phyloP scores from a whole-genome alignment of 2,113 vertebrate genomes.

The Chinchilla lanigera region DNA sequence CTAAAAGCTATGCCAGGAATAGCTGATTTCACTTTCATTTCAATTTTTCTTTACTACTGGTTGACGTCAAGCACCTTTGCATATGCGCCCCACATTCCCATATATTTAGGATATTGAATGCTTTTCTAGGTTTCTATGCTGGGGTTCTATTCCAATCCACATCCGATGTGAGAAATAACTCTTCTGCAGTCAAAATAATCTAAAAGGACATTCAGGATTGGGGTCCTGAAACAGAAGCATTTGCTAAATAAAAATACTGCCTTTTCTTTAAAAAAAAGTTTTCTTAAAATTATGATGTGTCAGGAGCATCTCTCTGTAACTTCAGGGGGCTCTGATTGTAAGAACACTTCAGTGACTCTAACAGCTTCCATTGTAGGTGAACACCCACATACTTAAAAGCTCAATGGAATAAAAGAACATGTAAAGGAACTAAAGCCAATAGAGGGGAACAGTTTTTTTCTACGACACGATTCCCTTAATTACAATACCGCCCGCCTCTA shows the following conservation, averaged over 20 bases:
- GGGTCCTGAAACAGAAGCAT: not conserved
- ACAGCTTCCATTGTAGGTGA: not conserved
- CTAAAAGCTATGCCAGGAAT: constrained; percentile 47
- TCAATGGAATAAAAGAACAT: constrained; percentile 28
- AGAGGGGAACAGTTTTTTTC: not conserved
- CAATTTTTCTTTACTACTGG: constrained; percentile 37
- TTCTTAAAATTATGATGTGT: not conserved
- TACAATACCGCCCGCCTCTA: not conserved
- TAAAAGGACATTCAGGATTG: not conserved
- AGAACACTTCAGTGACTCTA: not conserved
- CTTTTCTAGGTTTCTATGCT: constrained; percentile 59
- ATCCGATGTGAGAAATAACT: constrained; percentile 64
- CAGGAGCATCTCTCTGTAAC: constrained; percentile 8
- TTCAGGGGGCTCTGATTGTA: not conserved
- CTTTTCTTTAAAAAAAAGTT: not conserved
- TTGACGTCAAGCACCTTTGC: constrained; percentile 33
- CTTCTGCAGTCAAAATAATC: not conserved
- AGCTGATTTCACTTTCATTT: constrained; percentile 26
- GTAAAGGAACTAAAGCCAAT: constrained; percentile 16
- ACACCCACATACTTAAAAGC: constrained; percentile 1
- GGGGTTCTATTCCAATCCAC: constrained; percentile 37
- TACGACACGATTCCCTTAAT: not conserved
- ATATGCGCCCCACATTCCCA: constrained; percentile 39
- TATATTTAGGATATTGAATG: constrained; percentile 62
- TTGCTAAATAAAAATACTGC: constrained; percentile 15